A percentile compares a stretch with the other conserved stretches of the same genome.
phyloP scores from a whole-genome alignment of 2,113 vertebrate species.

The Myrmophylax atrothorax region DNA sequence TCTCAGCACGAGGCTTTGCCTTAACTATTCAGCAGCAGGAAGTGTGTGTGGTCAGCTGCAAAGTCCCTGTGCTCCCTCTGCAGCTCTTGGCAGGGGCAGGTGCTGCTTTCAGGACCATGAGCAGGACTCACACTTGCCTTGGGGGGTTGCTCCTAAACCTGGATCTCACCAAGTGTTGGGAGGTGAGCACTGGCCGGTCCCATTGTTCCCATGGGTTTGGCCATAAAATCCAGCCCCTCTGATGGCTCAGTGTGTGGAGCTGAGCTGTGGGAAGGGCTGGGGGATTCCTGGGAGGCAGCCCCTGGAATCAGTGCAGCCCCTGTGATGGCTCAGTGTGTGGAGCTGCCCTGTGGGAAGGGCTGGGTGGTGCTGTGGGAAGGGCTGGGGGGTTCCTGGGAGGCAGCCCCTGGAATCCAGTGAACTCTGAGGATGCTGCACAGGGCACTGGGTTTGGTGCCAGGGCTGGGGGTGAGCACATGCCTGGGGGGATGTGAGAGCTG shows the following conservation, averaged over 20 bases:
- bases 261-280: background rate
- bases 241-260: background rate
- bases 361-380: background rate
- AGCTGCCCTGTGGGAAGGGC: too few species aligned
- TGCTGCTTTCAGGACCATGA: constrained; percentile 13
- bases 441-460: background rate
- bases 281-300: background rate
- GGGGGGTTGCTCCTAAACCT: background rate
- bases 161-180: background rate
- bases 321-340: too few species aligned
- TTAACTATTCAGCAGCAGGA: constrained; percentile 38
- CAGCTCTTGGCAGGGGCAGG: background rate
- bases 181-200: background rate
- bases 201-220: background rate
- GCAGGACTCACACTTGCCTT: background rate
- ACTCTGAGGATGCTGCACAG: background rate
- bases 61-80: background rate
- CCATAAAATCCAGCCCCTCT: background rate
- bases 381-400: background rate
- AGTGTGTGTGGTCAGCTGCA: constrained; percentile 32
- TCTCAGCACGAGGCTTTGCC: background rate
- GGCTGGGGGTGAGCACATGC: background rate
- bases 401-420: background rate
- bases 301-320: background rate
- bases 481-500: background rate